Evolutionary conservation across 2,113 vertebrate species (phyloP).

Genomic region (Lagopus leucura): DNA sequence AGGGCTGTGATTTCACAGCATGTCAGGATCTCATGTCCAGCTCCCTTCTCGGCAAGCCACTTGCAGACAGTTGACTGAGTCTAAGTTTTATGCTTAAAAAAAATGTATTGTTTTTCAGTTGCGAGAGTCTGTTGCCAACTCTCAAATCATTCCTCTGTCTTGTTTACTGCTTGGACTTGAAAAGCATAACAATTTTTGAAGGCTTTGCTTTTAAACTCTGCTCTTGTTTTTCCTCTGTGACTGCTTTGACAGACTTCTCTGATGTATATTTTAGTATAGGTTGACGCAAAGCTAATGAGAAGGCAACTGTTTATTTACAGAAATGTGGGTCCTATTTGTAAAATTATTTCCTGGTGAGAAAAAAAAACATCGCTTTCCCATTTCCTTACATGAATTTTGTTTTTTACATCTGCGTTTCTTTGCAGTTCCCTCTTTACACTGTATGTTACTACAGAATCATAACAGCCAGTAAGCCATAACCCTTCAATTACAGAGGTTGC

Average conservation of each 20-base stretch:
- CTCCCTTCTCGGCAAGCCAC: slow-evolving; percentile 11
- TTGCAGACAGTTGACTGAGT: slow-evolving; percentile 44
- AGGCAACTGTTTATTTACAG: slow-evolving; percentile 53
- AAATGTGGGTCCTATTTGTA: slow-evolving; percentile 52
- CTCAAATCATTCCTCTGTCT: slow-evolving; percentile 59
- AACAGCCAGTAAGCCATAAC: neutral
- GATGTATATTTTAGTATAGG: slow-evolving; percentile 67
- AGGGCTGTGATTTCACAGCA: neutral
- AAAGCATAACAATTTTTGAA: slow-evolving; percentile 63
- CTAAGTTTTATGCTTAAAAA: neutral
- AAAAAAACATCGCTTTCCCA: slow-evolving; percentile 25
- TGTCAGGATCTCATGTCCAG: neutral
- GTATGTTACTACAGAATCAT: neutral
- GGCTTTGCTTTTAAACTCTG: slow-evolving; percentile 64
- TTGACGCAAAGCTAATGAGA: slow-evolving; percentile 56
- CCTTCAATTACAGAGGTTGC: neutral
- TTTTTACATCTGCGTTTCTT: neutral
- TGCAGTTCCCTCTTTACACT: neutral
- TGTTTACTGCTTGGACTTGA: slow-evolving; percentile 43
- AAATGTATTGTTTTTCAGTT: neutral
- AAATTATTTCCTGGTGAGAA: slow-evolving; percentile 44
- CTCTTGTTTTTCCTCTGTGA: slow-evolving; percentile 56
- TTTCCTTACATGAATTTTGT: neutral
- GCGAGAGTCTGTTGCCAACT: slow-evolving; percentile 25
- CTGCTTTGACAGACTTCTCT: slow-evolving; percentile 52